Conservation (phyloP, 2,113 vertebrate genomes). For the Campylomormyrus tamandua region DNA sequence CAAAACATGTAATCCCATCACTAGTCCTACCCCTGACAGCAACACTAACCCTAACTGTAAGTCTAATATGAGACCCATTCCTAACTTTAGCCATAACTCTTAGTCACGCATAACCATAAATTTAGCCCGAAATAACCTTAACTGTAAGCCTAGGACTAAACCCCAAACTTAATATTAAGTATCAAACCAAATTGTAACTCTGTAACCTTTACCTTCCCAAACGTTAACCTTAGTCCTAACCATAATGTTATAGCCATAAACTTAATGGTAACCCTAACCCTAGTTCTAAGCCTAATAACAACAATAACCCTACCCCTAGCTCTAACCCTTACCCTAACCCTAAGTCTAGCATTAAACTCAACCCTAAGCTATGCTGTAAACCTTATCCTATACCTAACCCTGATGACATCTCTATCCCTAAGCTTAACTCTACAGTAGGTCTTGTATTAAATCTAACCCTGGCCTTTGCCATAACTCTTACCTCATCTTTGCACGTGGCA, state of each 20-base stretch:
- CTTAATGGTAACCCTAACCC: neutral
- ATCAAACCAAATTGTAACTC: too few relatives aligned
- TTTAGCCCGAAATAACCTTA: too few relatives aligned
- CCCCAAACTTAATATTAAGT: too few relatives aligned
- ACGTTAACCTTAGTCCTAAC: neutral
- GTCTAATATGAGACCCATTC: too few relatives aligned
- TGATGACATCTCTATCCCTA: neutral
- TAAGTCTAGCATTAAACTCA: neutral
- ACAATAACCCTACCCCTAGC: neutral
- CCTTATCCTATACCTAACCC: neutral
- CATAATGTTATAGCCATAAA: neutral
- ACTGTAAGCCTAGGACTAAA: too few relatives aligned
- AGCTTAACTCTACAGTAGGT: neutral
- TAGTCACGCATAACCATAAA: too few relatives aligned
- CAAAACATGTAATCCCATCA: neutral
- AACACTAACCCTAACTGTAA: neutral
- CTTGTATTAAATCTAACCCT: neutral
- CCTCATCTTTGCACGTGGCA: neutral
- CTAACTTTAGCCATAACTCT: too few relatives aligned
- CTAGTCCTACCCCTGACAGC: neutral
- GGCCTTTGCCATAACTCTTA: neutral
- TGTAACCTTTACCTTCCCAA: too few relatives aligned
- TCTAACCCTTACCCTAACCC: neutral
- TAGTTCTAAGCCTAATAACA: neutral
- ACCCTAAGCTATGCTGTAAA: neutral